Conservation (phyloP, 2,888 invertebrate genomes). For the Phania funesta region DNA sequence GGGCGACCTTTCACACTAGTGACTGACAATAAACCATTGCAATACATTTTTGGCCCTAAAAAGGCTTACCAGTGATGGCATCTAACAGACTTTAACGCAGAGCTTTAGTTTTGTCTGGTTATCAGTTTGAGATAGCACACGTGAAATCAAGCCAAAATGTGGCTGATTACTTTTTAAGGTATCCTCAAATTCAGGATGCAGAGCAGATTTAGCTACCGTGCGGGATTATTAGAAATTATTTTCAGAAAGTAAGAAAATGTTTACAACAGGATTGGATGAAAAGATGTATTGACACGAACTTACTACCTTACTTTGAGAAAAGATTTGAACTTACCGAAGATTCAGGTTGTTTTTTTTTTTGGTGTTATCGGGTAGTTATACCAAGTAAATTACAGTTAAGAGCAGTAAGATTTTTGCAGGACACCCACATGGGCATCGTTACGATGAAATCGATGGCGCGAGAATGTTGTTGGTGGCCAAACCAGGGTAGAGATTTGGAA, state of each 20-base stretch:
- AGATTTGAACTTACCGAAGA: constrained; percentile 47
- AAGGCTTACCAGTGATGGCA: no score
- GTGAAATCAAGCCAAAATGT: constrained; percentile 65
- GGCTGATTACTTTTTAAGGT: constrained; percentile 69
- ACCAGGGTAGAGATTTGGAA: constrained; percentile 51
- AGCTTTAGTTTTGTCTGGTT: constrained; percentile 67
- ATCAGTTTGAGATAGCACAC: constrained; percentile 67
- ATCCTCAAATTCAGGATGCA: constrained; percentile 15
- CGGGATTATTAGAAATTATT: neutral
- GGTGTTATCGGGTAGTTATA: constrained; percentile 57
- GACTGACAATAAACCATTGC: no score
- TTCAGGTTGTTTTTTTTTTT: constrained; percentile 52
- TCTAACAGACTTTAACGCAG: constrained; percentile 66
- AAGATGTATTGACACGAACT: constrained; percentile 6
- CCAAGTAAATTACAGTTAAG: constrained; percentile 10
- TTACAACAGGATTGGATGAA: constrained; percentile 13
- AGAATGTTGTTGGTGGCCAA: constrained; percentile 71
- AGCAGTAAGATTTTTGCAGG: constrained; percentile 60
- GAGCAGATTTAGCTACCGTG: neutral
- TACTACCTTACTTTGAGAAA: constrained; percentile 45
- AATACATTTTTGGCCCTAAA: constrained; percentile 72
- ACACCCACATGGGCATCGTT: constrained; percentile 61
- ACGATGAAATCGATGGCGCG: constrained; percentile 54
- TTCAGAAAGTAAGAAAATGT: constrained; percentile 8
- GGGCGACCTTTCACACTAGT: constrained; percentile 76